These are phyloP conservation scores for Drosophila ezoana DNA, from an alignment of 2,888 invertebrate genomes.

Conservation along the genomic window DNA sequence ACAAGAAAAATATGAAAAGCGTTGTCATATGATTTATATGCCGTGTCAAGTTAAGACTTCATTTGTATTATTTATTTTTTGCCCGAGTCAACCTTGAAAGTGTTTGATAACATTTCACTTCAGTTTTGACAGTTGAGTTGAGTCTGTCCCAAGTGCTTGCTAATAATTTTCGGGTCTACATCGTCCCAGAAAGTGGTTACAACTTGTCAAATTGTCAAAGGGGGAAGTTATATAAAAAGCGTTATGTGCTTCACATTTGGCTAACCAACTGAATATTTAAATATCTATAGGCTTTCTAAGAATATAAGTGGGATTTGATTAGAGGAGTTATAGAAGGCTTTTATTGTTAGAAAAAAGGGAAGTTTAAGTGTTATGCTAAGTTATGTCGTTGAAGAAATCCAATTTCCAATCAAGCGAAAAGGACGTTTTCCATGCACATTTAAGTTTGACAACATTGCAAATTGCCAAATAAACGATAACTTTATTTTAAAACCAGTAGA, in stretches of 20 bases:
- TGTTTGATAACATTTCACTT: constrained; percentile 74
- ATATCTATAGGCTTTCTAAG: too few relatives aligned
- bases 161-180: constrained; percentile 51
- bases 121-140: constrained; percentile 70
- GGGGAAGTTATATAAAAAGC: background rate
- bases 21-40: constrained; percentile 69
- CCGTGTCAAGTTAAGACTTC: constrained; percentile 52
- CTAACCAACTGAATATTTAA: too few relatives aligned
- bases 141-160: constrained; percentile 49
- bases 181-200: constrained; percentile 6
- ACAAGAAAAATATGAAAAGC: constrained; percentile 13
- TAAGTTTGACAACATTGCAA: background rate
- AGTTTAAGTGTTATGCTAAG: too few relatives aligned
- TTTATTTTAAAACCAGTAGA: too few relatives aligned
- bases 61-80: constrained; percentile 13
- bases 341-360: too few relatives aligned
- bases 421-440: background rate
- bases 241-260: too few relatives aligned
- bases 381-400: too few relatives aligned
- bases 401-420: too few relatives aligned
- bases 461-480: too few relatives aligned
- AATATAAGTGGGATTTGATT: too few relatives aligned
- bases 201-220: constrained; percentile 41
- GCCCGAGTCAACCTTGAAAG: constrained; percentile 68
- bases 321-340: too few relatives aligned